Conservation (phyloP, 2,888 invertebrate species). For the Vandiemenella viatica region DNA sequence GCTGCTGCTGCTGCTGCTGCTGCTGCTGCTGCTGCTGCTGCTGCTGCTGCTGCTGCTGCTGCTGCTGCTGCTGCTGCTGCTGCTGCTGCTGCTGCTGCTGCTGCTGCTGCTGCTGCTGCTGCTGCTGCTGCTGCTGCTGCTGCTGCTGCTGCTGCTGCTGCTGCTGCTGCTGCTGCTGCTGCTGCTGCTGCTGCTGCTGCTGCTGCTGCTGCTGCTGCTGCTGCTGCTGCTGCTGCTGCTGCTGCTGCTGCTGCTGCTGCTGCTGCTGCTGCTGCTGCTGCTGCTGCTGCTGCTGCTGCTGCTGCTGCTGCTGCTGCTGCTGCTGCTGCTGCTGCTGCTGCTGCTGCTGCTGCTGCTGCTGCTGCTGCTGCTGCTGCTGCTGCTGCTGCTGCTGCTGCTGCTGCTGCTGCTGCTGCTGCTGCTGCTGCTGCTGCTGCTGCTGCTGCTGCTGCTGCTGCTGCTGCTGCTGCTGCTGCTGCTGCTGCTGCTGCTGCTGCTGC, state of each 20-base stretch:
- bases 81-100: slow-evolving; percentile 17
- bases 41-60: slow-evolving; percentile 13
- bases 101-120: slow-evolving; percentile 15
- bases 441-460: background rate
- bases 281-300: slow-evolving; percentile 1
- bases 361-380: background rate
- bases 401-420: background rate
- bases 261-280: slow-evolving; percentile 21
- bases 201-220: too few relatives aligned
- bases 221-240: slow-evolving; percentile 1
- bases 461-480: background rate
- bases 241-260: slow-evolving; percentile 21
- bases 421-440: background rate
- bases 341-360: background rate
- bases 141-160: slow-evolving; percentile 5
- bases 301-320: background rate
- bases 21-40: slow-evolving; percentile 19
- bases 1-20: slow-evolving; percentile 22
- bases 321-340: background rate
- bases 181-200: slow-evolving; percentile 1
- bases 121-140: slow-evolving; percentile 17
- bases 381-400: background rate
- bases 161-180: slow-evolving; percentile 3
- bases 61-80: slow-evolving; percentile 14
- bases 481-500: background rate